phyloP scores from a whole-genome alignment of 2,113 vertebrate genomes.

The Brevimyrus niger region DNA sequence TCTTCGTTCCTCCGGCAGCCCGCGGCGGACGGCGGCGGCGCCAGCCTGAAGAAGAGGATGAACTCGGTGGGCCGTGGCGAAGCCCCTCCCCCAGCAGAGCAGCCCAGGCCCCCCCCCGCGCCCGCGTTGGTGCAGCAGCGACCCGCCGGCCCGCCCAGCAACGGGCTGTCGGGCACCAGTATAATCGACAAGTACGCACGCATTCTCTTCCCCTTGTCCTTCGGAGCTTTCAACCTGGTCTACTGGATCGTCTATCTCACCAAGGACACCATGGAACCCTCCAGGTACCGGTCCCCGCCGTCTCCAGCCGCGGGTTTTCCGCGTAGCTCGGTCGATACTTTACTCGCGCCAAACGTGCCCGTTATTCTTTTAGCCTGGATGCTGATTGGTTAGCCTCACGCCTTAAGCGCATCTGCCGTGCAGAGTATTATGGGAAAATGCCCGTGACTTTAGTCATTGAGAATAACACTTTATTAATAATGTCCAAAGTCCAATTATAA shows the following conservation, averaged over 20 bases:
- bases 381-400: background rate
- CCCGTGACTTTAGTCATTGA: background rate
- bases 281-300: constrained; percentile 39
- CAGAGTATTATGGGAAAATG: background rate
- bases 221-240: constrained; percentile 91
- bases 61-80: constrained; percentile 65
- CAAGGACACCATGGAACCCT: constrained; percentile 90
- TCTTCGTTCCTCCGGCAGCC: constrained; percentile 19
- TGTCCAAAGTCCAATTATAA: background rate
- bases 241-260: constrained; percentile 97
- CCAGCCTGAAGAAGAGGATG: constrained; percentile 81
- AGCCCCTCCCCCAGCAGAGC: constrained; percentile 57
- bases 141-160: constrained; percentile 49
- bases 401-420: background rate
- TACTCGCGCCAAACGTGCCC: background rate
- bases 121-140: constrained; percentile 56
- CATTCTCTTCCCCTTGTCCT: constrained; percentile 89
- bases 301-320: background rate
- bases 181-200: constrained; percentile 95
- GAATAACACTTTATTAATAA: background rate
- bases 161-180: constrained; percentile 70
- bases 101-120: constrained; percentile 57
- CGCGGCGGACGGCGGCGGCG: constrained; percentile 68
- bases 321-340: background rate
- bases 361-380: background rate